Base-by-base conservation (phyloP, 2,888 invertebrate species). In the Tigriopus californicus region DNA sequence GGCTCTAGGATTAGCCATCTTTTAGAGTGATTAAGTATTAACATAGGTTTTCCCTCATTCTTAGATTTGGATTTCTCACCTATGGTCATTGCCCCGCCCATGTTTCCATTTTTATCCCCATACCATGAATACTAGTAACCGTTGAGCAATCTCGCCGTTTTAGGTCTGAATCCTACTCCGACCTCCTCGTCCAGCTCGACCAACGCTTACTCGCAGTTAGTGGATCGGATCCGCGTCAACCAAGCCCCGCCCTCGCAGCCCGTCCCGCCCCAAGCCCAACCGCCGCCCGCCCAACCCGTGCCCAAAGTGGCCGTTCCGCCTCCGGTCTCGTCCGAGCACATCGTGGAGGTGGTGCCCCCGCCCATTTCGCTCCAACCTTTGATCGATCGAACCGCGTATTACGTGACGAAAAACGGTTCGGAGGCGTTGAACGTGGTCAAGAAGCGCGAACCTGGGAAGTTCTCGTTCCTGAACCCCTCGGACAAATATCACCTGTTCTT, bases 381-480 rank as follows among this genome's bases (percentile, higher is more conserved):
- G 5, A 85, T 98, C 60, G 90, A 94, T 71, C 91, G 94, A 72
- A 92, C 97, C 81, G 94, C 97, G 1, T 81, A 82, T 63, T 95
- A 95, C 71, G 95, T 97, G 0, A 85, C 88, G 1, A 87, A 90
- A 65, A 94, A 95, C 72, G 97, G 97, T 0, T 80, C 82, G 59
- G 85, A 88, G 67, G 95, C 97, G 69, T 95, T 95, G 66, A 80
- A 82, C 41, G 85, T 88, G 22, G 82, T 89, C 10, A 81, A 81
- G 65, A 79, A 69, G 69, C 81, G 58, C 92, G 94, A 69, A 80
- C 83, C 0, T 75, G 92, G 41, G 41, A 41, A 54, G 4, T 94
- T 97, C 71, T 81, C 81, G 24, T 97, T 97, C 70, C 72, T 97
- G 1, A 79, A 87, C 62, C 75, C 82, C 0, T 77, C 75, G 2